Evolutionary conservation across 37 sponge, comb jelly and placozoan genomes (phyloP).

Genomic region (Beroe ovata): DNA sequence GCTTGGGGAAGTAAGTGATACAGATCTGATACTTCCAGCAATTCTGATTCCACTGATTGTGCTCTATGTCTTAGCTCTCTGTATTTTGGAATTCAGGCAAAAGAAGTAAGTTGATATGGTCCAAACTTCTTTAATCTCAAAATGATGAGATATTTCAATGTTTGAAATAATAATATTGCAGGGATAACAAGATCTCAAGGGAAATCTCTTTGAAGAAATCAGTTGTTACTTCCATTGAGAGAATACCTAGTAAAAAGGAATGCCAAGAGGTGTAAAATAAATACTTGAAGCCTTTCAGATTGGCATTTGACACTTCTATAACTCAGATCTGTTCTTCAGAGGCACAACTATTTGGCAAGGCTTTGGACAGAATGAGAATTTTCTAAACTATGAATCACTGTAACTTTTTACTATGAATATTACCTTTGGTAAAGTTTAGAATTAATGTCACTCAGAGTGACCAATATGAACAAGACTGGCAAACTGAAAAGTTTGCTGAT

Average conservation of each 20-base stretch:
- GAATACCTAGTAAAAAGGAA: neutral
- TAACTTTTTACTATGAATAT: too few relatives aligned
- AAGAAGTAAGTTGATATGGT: neutral
- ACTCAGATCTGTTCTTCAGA: too few relatives aligned
- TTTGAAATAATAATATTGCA: neutral
- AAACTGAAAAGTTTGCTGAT: too few relatives aligned
- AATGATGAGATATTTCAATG: neutral
- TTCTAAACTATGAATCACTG: too few relatives aligned
- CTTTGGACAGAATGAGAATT: too few relatives aligned
- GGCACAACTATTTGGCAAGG: too few relatives aligned
- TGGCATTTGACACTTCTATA: too few relatives aligned
- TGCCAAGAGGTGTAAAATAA: neutral
- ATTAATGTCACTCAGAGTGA: too few relatives aligned
- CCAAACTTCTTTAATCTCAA: too few relatives aligned
- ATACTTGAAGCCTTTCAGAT: too few relatives aligned
- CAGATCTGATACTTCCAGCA: neutral
- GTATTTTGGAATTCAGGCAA: neutral
- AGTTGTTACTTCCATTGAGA: neutral
- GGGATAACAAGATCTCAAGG: neutral
- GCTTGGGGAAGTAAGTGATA: neutral
- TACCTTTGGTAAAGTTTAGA: too few relatives aligned
- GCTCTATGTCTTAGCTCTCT: neutral
- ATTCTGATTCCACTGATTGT: neutral
- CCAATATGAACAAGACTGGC: too few relatives aligned
- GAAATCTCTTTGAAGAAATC: neutral